phyloP scores from a whole-genome alignment of 2,113 vertebrate species.

The Oryzias celebensis region DNA sequence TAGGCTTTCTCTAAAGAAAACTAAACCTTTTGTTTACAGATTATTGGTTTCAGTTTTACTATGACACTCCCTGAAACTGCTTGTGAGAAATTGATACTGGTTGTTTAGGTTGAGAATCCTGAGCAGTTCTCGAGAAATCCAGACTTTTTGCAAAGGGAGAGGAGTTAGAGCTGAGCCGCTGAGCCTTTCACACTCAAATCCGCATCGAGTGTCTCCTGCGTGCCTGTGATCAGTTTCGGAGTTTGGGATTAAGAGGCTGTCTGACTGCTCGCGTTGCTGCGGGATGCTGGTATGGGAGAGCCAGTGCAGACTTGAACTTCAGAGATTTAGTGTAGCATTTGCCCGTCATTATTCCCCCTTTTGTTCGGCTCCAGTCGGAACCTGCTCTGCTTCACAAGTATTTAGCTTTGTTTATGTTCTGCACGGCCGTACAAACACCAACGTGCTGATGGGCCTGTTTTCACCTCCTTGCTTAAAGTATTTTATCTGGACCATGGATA shows the following conservation, averaged over 20 bases:
- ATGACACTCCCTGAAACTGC: background rate
- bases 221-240: constrained; percentile 35
- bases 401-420: constrained; percentile 50
- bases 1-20: background rate
- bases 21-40: background rate
- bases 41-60: background rate
- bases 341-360: constrained; percentile 27
- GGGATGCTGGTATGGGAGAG: constrained; percentile 28
- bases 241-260: constrained; percentile 7
- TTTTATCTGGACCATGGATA: constrained; percentile 7
- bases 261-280: background rate
- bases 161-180: background rate
- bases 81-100: background rate
- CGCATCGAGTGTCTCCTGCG: constrained; percentile 26
- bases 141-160: background rate
- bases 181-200: constrained; percentile 4
- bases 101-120: constrained; percentile 12
- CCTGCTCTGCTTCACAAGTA: constrained; percentile 37
- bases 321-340: constrained; percentile 26
- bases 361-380: constrained; percentile 34
- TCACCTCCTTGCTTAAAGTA: constrained; percentile 13
- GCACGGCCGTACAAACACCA: constrained; percentile 23
- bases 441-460: constrained; percentile 21
- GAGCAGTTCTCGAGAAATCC: constrained; percentile 15
- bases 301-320: constrained; percentile 72